Percentiles rank a stretch among this genome's conserved stretches.
phyloP scores from a whole-genome alignment of 2,888 invertebrate species.

The Papilio protenor region DNA sequence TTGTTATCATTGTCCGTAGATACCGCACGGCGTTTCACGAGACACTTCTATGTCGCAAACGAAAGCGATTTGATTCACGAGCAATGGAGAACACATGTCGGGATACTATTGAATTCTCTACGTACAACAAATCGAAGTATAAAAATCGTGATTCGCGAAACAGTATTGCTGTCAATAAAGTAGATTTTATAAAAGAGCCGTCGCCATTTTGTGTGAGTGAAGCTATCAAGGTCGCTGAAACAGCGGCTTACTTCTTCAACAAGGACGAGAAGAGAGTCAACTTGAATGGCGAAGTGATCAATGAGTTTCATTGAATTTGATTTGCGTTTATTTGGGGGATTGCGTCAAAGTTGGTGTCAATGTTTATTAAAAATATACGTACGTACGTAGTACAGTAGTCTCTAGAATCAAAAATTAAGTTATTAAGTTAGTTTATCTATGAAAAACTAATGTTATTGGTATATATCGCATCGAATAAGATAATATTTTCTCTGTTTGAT shows the following conservation, averaged over 20 bases:
- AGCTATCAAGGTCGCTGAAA: slow-evolving; percentile 50
- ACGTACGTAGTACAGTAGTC: too few species aligned
- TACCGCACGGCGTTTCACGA: slow-evolving; percentile 91
- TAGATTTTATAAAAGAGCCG: slow-evolving; percentile 70
- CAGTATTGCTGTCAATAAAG: slow-evolving; percentile 64
- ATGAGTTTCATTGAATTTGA: not conserved
- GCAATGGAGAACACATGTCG: slow-evolving; percentile 83
- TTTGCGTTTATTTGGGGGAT: too few species aligned
- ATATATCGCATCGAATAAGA: too few species aligned
- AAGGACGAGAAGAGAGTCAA: slow-evolving; percentile 37
- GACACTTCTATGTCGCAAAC: slow-evolving; percentile 86
- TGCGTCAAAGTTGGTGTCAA: too few species aligned
- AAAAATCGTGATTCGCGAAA: slow-evolving; percentile 59
- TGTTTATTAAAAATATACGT: not conserved
- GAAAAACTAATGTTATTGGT: too few species aligned
- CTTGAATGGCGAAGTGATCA: slow-evolving; percentile 3
- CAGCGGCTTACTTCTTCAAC: slow-evolving; percentile 19
- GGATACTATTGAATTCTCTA: slow-evolving; percentile 68
- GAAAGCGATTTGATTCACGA: slow-evolving; percentile 71
- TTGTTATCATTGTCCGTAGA: slow-evolving; percentile 61
- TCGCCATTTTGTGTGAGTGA: slow-evolving; percentile 60
- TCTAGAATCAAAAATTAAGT: too few species aligned
- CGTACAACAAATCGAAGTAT: slow-evolving; percentile 57
- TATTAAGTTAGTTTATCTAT: too few species aligned
- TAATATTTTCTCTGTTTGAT: too few species aligned